These are phyloP conservation scores for Pachydiplax longipennis DNA, from an alignment of 2,888 invertebrate genomes.

Conservation along the genomic window DNA sequence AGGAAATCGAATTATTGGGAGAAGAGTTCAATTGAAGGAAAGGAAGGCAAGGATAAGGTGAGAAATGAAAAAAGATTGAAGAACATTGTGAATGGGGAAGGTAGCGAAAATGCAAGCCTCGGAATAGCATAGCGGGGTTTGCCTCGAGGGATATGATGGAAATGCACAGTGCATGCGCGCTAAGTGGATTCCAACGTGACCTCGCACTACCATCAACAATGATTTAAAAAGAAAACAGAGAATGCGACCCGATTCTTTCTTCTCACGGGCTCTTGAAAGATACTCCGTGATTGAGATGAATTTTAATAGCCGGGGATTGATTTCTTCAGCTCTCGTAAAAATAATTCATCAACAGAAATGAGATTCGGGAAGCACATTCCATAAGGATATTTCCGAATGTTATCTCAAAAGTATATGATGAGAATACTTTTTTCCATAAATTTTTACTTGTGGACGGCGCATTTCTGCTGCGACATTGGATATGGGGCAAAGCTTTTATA, in stretches of 20 bases:
- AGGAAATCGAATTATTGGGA: too few species aligned
- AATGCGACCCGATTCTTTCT: neutral
- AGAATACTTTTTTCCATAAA: too few species aligned
- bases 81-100: too few species aligned
- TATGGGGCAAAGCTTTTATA: too few species aligned
- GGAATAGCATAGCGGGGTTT: neutral
- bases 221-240: neutral
- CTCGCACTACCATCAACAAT: neutral
- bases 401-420: too few species aligned
- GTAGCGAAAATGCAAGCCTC: neutral
- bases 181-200: neutral
- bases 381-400: too few species aligned
- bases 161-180: neutral
- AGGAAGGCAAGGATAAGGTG: too few species aligned
- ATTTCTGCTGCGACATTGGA: too few species aligned
- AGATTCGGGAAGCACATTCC: neutral
- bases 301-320: neutral
- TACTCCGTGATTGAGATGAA: neutral
- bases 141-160: neutral
- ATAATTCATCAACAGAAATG: neutral
- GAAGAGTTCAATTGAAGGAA: too few species aligned
- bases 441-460: too few species aligned
- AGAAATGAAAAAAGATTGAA: too few species aligned
- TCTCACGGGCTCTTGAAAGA: neutral
- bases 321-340: neutral